Evolutionary conservation across 2,888 invertebrate species (phyloP).

Genomic region (Pristionchus mayeri): DNA sequence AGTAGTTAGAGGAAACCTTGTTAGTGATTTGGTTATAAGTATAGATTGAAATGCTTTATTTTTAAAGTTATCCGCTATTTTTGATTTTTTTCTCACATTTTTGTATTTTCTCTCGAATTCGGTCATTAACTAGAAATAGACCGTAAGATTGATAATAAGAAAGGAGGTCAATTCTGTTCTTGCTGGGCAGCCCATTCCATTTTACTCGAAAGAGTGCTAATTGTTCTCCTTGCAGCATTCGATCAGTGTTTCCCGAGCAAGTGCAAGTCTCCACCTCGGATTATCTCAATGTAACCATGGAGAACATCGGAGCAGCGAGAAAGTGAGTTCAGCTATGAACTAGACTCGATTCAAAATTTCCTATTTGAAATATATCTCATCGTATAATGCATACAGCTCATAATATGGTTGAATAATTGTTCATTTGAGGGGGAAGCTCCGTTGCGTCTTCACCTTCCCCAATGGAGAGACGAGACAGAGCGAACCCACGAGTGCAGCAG

Average conservation of each 20-base stretch:
- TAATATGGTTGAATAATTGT: conserved; percentile 1
- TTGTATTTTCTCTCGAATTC: too few species aligned
- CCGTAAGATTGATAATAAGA: too few species aligned
- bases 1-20: too few species aligned
- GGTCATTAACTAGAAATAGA: too few species aligned
- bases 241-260: conserved; percentile 68
- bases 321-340: conserved; percentile 51
- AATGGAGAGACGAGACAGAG: conserved; percentile 39
- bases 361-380: conserved; percentile 41
- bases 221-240: conserved; percentile 60
- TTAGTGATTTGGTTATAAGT: too few species aligned
- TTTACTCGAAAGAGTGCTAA: neutral
- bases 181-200: too few species aligned
- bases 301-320: conserved; percentile 86
- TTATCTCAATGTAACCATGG: conserved; percentile 86
- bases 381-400: conserved; percentile 54
- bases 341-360: too few species aligned
- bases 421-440: conserved; percentile 40
- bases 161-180: too few species aligned
- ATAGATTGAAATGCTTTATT: too few species aligned
- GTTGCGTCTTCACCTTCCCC: conserved; percentile 52
- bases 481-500: conserved; percentile 7
- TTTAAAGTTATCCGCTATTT: too few species aligned
- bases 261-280: conserved; percentile 72
- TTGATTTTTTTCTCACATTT: too few species aligned